phyloP scores from a whole-genome alignment of 2,888 invertebrate species.

The Parochlus steinenii region DNA sequence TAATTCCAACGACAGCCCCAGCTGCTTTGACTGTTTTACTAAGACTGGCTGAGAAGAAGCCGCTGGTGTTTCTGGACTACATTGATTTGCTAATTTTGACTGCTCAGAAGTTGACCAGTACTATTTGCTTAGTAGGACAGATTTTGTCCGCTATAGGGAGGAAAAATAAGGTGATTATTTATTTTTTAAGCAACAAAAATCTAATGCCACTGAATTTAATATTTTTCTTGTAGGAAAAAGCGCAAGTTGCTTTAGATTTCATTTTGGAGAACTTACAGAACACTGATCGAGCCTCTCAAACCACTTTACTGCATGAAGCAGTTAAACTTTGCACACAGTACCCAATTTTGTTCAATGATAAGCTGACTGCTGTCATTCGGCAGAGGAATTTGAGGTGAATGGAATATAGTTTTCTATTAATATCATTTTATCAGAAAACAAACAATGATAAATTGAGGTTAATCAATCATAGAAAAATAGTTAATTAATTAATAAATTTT shows the following conservation, averaged over 20 bases:
- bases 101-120: slow-evolving; percentile 46
- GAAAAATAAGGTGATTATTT: slow-evolving; percentile 40
- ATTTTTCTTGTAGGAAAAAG: slow-evolving; percentile 43
- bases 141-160: slow-evolving; percentile 55
- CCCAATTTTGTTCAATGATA: slow-evolving; percentile 65
- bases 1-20: slow-evolving; percentile 31
- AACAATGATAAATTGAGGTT: slow-evolving; percentile 1
- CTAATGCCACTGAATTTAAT: slow-evolving; percentile 9
- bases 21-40: slow-evolving; percentile 58
- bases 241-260: slow-evolving; percentile 66
- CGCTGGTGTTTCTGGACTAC: slow-evolving; percentile 53
- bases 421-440: neutral
- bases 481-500: slow-evolving; percentile 3
- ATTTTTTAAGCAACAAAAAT: slow-evolving; percentile 4
- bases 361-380: slow-evolving; percentile 55
- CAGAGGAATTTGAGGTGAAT: slow-evolving; percentile 37
- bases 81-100: slow-evolving; percentile 48
- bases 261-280: slow-evolving; percentile 54
- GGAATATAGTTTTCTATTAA: slow-evolving; percentile 2
- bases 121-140: slow-evolving; percentile 48
- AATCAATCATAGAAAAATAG: neutral
- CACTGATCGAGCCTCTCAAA: slow-evolving; percentile 54
- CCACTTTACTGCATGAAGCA: slow-evolving; percentile 60
- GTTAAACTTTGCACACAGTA: slow-evolving; percentile 64
- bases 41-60: slow-evolving; percentile 53